Base-by-base conservation (phyloP, 2,797 vertebrate species). In the Glossophaga mutica region DNA sequence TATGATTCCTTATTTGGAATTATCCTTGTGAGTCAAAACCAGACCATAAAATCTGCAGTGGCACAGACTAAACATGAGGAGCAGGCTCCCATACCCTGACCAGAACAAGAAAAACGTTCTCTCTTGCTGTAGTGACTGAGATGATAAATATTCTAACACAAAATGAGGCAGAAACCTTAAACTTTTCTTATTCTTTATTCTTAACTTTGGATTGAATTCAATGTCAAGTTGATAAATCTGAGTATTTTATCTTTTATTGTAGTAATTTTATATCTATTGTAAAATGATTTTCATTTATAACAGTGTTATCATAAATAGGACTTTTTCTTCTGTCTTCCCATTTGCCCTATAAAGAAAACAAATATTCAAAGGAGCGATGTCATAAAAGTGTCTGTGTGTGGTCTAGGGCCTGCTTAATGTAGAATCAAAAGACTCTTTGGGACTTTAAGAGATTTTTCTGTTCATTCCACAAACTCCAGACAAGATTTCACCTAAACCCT, bases 1-100 rank as follows among this genome's bases (percentile, higher is more conserved):
- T 94, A 79, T 44, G 16, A 87, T 87, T 94, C 97, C 96, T 98
- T 97, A 97, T 97, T 96, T 97, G 97, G 95, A 96, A 95, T 94
- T 96, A 95, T 95, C 44, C 68, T 93, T 94, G 83, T 90, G 74
- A 97, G 88, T 97, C 87, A 89, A 97, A 97, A 95, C 87, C 96
- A 95, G 90, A 93, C 86, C 94, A 95, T 97, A 96, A 97, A 97
- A 95, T 93, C 89, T 90, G 52, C 73, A 95, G 90, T 77, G 78
- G 94, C 39, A 37, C 90, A 97, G 96, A 97, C 88, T 96, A 96
- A 96, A 97, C 95, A 97, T 39, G 83, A 89, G 42, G 37, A 91
- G 86, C 65, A 77, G 14, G 52, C 76, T 91, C 83, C 74, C 52
- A 71, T 68, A 37, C 34, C 37, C 83, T 76, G 67, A 91, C 65